These are phyloP conservation scores for Leptopilina drosophilae DNA, from an alignment of 2,888 invertebrate genomes.

Conservation along the genomic window DNA sequence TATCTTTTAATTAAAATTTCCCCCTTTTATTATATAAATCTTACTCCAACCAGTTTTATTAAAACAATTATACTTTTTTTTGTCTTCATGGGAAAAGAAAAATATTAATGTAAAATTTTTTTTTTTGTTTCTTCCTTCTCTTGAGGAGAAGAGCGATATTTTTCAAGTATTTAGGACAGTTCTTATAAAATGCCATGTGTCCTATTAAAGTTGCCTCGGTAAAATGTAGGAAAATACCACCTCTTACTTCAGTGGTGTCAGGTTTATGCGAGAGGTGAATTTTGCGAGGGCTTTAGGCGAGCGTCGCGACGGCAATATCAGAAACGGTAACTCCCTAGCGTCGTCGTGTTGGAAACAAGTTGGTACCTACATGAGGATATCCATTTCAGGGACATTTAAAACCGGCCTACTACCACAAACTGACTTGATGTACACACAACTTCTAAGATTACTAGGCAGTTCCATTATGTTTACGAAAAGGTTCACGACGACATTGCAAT, in stretches of 20 bases:
- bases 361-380: conserved; percentile 61
- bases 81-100: too few species aligned
- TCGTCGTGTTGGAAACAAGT: conserved; percentile 59
- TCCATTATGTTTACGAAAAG: conserved; percentile 67
- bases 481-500: conserved; percentile 36
- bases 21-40: neutral
- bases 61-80: too few species aligned
- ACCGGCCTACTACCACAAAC: conserved; percentile 63
- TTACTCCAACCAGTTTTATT: too few species aligned
- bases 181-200: conserved; percentile 1
- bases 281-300: conserved; percentile 59
- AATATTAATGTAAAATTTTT: too few species aligned
- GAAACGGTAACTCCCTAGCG: conserved; percentile 67
- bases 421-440: conserved; percentile 62
- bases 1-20: neutral
- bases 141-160: neutral
- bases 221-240: conserved; percentile 56
- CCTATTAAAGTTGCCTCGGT: conserved; percentile 18
- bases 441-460: conserved; percentile 71
- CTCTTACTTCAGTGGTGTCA: conserved; percentile 59
- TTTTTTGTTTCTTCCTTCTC: neutral
- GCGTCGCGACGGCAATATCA: conserved; percentile 64
- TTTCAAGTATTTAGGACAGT: neutral
- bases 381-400: conserved; percentile 72
- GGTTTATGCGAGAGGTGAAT: conserved; percentile 60